phyloP scores from a whole-genome alignment of 2,888 invertebrate genomes.

The Clitarchus hookeri region DNA sequence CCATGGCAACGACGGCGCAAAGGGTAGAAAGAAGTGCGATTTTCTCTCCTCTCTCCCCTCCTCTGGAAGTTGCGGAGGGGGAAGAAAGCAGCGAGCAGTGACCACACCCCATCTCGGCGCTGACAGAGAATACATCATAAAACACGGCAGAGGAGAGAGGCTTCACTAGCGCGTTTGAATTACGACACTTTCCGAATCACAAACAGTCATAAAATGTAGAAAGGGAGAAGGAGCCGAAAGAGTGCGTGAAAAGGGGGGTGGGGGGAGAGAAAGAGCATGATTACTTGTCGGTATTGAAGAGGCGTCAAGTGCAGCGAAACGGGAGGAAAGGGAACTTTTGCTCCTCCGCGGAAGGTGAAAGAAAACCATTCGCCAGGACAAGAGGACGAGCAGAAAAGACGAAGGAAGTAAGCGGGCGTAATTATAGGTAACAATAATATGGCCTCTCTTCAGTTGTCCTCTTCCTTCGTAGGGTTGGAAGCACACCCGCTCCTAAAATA shows the following conservation, averaged over 20 bases:
- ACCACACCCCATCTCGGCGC: slow-evolving; percentile 39
- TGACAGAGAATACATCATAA: slow-evolving; percentile 41
- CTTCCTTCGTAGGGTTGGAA: no score
- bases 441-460: background rate
- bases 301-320: slow-evolving; percentile 34
- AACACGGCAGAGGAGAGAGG: slow-evolving; percentile 32
- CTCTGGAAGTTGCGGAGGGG: background rate
- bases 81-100: slow-evolving; percentile 33
- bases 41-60: background rate
- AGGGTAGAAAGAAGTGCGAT: background rate
- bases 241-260: background rate
- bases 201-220: slow-evolving; percentile 41
- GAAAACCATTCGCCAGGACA: background rate
- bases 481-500: no score
- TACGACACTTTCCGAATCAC: slow-evolving; percentile 42
- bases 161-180: slow-evolving; percentile 39
- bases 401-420: background rate
- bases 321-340: slow-evolving; percentile 16
- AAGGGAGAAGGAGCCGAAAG: background rate
- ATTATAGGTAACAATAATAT: background rate
- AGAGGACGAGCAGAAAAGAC: background rate
- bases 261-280: slow-evolving; percentile 33
- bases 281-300: slow-evolving; percentile 40
- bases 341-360: background rate
- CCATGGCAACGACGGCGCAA: slow-evolving; percentile 8